A percentile compares a stretch with the other conserved stretches of the same genome.
phyloP scores from a whole-genome alignment of 35 echinoderm and acorn worm genomes.

The Antedon bifida region DNA sequence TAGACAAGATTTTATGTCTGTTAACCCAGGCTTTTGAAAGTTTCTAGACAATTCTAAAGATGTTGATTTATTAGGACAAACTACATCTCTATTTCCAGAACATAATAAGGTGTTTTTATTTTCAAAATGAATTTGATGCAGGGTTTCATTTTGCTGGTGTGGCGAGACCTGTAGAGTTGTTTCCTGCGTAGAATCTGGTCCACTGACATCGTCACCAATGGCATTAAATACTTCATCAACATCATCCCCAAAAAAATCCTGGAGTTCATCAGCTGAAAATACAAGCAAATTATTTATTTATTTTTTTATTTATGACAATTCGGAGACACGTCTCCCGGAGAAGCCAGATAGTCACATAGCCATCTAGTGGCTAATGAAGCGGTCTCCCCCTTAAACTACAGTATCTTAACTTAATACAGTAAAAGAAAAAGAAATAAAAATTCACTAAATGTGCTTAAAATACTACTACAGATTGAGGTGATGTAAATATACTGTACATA shows the following conservation, averaged over 20 bases:
- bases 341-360: too few species aligned
- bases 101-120: background rate
- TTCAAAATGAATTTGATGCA: background rate
- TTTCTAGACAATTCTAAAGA: background rate
- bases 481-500: too few species aligned
- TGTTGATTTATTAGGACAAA: background rate
- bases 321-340: too few species aligned
- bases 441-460: too few species aligned
- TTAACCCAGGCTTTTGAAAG: background rate
- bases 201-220: background rate
- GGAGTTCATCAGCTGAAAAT: background rate
- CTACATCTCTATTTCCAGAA: background rate
- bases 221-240: background rate
- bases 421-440: too few species aligned
- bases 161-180: background rate
- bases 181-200: background rate
- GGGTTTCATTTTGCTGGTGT: background rate
- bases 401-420: too few species aligned
- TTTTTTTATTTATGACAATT: too few species aligned
- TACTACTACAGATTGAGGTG: too few species aligned
- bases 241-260: background rate
- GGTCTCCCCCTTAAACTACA: too few species aligned
- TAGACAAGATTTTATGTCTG: too few species aligned
- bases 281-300: background rate
- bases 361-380: too few species aligned